Conservation (phyloP, 2,113 vertebrate species). For the Oryzias melastigma region DNA sequence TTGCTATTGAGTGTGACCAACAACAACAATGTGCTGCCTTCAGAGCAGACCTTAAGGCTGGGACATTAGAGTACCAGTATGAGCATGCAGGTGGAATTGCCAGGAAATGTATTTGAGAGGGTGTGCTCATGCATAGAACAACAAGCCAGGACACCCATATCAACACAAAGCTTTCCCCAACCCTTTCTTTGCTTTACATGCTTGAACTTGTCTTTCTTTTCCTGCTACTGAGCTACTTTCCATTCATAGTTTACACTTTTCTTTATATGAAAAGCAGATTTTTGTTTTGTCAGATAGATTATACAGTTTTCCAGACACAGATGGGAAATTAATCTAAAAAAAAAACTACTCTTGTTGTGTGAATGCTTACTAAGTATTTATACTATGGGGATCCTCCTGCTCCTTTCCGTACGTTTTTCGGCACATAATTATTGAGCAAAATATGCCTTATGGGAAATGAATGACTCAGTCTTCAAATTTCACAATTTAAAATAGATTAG, state of each 20-base stretch:
- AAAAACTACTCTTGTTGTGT: not conserved
- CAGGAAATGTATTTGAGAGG: conserved; percentile 17
- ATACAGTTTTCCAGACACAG: conserved; percentile 4
- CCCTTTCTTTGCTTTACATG: conserved; percentile 35
- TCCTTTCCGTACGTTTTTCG: too few species aligned
- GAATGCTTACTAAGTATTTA: not conserved
- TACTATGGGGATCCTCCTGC: too few species aligned
- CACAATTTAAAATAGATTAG: too few species aligned
- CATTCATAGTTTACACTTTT: conserved; percentile 35
- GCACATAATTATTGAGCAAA: too few species aligned
- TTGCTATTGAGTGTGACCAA: conserved; percentile 3
- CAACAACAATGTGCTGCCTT: conserved; percentile 2
- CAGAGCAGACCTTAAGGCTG: not conserved
- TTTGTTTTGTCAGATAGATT: conserved; percentile 52
- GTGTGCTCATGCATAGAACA: conserved; percentile 28
- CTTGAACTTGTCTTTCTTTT: conserved; percentile 45
- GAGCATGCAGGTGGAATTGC: conserved; percentile 16
- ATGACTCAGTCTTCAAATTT: too few species aligned
- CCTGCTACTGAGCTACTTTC: conserved; percentile 23
- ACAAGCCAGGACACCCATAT: conserved; percentile 35
- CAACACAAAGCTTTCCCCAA: conserved; percentile 33
- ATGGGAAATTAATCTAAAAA: conserved; percentile 10
- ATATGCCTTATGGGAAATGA: too few species aligned
- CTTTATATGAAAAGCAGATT: conserved; percentile 52
- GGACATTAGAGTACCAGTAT: conserved; percentile 7